These are phyloP conservation scores for Rhynchomys soricoides DNA, from an alignment of 2,113 vertebrate genomes.

Conservation along the genomic window DNA sequence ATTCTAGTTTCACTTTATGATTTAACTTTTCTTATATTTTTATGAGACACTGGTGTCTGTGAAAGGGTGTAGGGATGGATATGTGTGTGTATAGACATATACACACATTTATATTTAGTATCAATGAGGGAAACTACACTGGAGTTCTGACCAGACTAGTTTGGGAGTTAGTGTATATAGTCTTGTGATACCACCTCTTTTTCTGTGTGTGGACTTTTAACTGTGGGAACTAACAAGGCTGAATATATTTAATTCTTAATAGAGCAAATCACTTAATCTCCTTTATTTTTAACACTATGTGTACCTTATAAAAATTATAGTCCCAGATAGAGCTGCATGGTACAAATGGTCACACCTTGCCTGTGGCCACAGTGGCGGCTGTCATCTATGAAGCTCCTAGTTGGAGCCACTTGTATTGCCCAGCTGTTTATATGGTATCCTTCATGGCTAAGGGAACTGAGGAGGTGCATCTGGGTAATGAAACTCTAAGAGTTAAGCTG, in stretches of 20 bases:
- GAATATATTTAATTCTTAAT: background rate
- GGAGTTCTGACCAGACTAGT: background rate
- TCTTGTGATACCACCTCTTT: background rate
- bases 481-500: background rate
- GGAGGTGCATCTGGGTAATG: background rate
- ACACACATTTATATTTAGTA: background rate
- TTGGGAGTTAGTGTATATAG: background rate
- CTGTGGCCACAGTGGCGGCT: background rate
- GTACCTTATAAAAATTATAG: background rate
- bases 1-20: background rate
- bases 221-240: background rate
- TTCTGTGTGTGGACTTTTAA: background rate
- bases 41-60: background rate
- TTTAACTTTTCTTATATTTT: background rate
- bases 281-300: background rate
- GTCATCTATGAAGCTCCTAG: background rate
- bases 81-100: background rate
- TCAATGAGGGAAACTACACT: background rate
- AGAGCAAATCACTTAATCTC: background rate
- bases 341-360: background rate
- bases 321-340: background rate
- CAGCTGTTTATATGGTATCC: background rate
- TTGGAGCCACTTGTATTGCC: background rate
- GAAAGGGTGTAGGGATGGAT: background rate
- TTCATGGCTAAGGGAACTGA: background rate